Conservation (phyloP, 2,113 vertebrate species). For the Menura novaehollandiae region DNA sequence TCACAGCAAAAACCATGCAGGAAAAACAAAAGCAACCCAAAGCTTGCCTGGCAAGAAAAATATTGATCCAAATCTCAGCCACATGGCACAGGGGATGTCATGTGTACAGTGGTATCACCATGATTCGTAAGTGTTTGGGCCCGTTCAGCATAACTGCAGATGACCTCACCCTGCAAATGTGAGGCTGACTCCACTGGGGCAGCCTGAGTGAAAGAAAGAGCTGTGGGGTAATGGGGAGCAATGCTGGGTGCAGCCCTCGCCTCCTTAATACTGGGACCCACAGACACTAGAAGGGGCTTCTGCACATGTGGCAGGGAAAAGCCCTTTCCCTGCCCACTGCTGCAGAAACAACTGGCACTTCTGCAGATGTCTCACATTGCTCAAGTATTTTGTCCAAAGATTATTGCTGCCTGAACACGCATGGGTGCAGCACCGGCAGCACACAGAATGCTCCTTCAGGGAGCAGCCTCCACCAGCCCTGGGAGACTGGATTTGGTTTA, state of each 20-base stretch:
- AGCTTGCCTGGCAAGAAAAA: neutral
- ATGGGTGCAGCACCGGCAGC: neutral
- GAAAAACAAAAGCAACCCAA: neutral
- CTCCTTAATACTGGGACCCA: neutral
- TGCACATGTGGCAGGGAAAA: neutral
- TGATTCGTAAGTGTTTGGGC: neutral
- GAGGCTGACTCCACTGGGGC: neutral
- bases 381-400: neutral
- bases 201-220: neutral
- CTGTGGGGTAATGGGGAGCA: rapidly evolving
- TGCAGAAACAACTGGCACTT: neutral
- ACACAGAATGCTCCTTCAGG: rapidly evolving
- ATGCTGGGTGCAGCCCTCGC: neutral
- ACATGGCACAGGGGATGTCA: rapidly evolving
- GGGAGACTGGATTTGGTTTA: neutral
- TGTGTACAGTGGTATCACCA: neutral
- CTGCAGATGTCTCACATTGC: neutral
- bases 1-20: neutral
- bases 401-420: neutral
- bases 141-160: neutral
- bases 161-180: neutral
- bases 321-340: neutral
- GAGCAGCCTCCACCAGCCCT: neutral
- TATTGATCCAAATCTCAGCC: neutral
- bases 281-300: neutral